Conservation (phyloP, 92 coral and sea anemone genomes). For the Pocillopora grandis region DNA sequence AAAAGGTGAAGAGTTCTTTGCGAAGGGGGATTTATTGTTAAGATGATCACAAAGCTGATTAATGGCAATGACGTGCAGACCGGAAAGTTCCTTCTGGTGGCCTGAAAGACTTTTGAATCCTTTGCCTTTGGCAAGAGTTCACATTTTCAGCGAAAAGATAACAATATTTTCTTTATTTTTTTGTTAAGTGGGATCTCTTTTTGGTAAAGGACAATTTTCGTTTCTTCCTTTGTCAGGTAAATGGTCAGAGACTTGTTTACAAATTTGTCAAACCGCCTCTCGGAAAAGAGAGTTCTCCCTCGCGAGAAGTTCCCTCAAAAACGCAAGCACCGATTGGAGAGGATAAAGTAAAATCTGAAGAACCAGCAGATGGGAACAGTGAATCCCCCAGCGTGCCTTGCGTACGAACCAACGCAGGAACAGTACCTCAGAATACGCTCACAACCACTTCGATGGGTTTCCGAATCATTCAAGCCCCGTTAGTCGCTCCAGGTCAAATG, state of each 20-base stretch:
- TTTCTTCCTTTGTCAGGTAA: slow-evolving; percentile 61
- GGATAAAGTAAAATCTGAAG: not conserved
- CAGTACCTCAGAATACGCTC: slow-evolving; percentile 26
- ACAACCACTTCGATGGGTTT: slow-evolving; percentile 34
- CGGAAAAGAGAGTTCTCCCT: slow-evolving; percentile 16
- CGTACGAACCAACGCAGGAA: slow-evolving; percentile 5
- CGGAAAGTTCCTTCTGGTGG: too few species aligned
- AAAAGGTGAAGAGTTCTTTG: too few species aligned
- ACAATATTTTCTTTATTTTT: too few species aligned
- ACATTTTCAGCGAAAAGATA: too few species aligned
- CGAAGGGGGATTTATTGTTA: too few species aligned
- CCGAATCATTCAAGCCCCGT: slow-evolving; percentile 42
- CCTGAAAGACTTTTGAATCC: too few species aligned
- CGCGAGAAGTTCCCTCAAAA: slow-evolving; percentile 32
- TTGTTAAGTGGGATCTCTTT: not conserved
- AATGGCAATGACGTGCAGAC: too few species aligned
- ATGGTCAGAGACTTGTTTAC: slow-evolving; percentile 92
- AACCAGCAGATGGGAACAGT: not conserved
- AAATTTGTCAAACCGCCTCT: slow-evolving; percentile 80
- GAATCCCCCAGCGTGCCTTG: slow-evolving; percentile 9
- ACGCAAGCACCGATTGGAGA: slow-evolving; percentile 34
- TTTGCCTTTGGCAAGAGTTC: too few species aligned
- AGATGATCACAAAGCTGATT: too few species aligned
- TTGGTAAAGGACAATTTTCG: not conserved
- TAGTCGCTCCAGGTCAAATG: slow-evolving; percentile 49